Percentiles rank a stretch among this genome's conserved stretches.
Conservation (phyloP, 2,113 vertebrate species). For the Rutilus rutilus region DNA sequence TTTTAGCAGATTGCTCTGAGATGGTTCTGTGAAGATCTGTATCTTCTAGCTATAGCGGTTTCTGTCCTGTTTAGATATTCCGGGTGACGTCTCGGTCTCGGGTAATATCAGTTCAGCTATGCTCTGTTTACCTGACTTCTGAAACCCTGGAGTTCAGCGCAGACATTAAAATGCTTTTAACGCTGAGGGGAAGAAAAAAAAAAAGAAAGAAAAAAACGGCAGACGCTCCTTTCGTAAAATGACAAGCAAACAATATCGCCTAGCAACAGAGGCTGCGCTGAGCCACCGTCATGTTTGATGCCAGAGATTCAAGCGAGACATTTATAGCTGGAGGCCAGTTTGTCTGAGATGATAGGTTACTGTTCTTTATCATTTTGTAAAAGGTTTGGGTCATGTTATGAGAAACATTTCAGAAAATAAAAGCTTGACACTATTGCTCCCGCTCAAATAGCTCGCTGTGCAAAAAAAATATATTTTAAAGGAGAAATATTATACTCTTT, state of each 20-base stretch:
- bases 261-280: constrained; percentile 39
- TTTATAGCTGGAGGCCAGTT: constrained; percentile 30
- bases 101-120: constrained; percentile 44
- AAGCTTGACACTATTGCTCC: not conserved
- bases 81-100: constrained; percentile 14
- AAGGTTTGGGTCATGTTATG: constrained; percentile 38
- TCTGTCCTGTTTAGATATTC: constrained; percentile 29
- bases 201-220: not conserved
- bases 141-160: constrained; percentile 36
- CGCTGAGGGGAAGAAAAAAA: not conserved
- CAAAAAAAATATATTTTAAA: not conserved
- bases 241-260: constrained; percentile 44
- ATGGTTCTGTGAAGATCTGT: not conserved
- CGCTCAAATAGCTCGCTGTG: not conserved
- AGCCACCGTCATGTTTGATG: constrained; percentile 26
- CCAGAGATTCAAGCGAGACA: constrained; percentile 20
- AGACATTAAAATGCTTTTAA: constrained; percentile 51
- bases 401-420: constrained; percentile 9
- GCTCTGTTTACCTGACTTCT: constrained; percentile 39
- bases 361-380: constrained; percentile 30
- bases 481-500: not conserved
- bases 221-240: constrained; percentile 29
- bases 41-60: not conserved
- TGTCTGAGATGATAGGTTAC: constrained; percentile 43
- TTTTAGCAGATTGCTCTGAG: not conserved